Percentiles rank a stretch among this genome's conserved stretches.
phyloP scores from a whole-genome alignment of 1,140 invertebrate genomes.

The Drosophila suzukii region DNA sequence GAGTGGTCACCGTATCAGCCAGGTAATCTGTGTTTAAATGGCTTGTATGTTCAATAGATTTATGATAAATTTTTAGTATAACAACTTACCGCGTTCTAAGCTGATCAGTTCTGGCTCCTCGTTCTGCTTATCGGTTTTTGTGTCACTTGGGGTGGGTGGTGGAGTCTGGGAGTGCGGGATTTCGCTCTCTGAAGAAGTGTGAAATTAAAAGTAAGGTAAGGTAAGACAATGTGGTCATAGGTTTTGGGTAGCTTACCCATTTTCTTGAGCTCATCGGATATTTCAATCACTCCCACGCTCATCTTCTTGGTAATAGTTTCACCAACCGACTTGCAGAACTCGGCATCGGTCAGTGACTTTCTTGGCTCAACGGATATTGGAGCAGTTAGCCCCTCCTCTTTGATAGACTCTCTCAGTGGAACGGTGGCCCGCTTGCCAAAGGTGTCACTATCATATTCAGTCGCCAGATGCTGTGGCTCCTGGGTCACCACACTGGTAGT shows the following conservation, averaged over 20 bases:
- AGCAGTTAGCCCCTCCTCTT: conserved; percentile 53
- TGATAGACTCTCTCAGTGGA: conserved; percentile 43
- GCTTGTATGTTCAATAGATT: not conserved
- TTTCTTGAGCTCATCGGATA: conserved; percentile 76
- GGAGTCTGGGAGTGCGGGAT: conserved; percentile 83
- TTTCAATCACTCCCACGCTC: conserved; percentile 81
- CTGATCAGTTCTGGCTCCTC: conserved; percentile 48
- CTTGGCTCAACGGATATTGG: conserved; percentile 72
- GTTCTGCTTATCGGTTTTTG: conserved; percentile 70
- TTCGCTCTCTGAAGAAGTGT: conserved; percentile 63
- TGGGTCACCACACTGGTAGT: conserved; percentile 63
- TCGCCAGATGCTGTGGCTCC: conserved; percentile 46
- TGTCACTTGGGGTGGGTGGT: conserved; percentile 82
- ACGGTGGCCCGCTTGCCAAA: conserved; percentile 46
- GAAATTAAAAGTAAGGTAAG: not conserved
- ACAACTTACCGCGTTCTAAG: conserved; percentile 55
- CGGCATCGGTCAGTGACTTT: conserved; percentile 80
- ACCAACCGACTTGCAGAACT: conserved; percentile 83
- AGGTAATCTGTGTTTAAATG: conserved; percentile 55
- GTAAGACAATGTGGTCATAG: too few relatives aligned
- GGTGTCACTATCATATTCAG: conserved; percentile 50
- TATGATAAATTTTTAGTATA: too few relatives aligned
- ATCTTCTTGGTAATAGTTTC: conserved; percentile 84
- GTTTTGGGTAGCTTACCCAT: conserved; percentile 42
- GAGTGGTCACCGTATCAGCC: conserved; percentile 70